phyloP scores from a whole-genome alignment of 2,797 vertebrate genomes.

The Gallinago stenura region DNA sequence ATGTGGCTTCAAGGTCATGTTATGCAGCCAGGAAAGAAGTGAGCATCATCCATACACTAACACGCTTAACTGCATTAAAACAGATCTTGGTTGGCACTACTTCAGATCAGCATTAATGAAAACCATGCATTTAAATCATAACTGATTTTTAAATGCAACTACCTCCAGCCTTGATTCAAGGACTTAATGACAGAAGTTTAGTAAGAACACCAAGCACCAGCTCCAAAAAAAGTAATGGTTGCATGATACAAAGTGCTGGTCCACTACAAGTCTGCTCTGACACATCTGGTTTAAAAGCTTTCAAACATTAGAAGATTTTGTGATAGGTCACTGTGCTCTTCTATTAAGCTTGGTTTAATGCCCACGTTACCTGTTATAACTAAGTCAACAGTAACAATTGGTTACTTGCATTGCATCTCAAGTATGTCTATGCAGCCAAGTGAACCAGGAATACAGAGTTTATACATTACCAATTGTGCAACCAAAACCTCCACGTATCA shows the following conservation, averaged over 20 bases:
- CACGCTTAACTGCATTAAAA: neutral
- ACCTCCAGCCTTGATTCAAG: neutral
- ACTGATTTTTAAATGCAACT: neutral
- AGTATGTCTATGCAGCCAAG: neutral
- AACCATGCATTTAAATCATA: neutral
- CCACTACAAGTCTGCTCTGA: neutral
- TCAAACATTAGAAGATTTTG: neutral
- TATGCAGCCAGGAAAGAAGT: neutral
- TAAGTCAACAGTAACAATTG: neutral
- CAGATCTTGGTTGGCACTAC: neutral
- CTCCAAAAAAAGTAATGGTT: neutral
- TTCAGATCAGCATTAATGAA: neutral
- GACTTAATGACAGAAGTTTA: neutral
- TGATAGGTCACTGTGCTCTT: neutral
- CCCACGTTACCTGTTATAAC: neutral
- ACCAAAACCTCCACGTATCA: neutral
- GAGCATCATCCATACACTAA: neutral
- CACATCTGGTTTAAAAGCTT: neutral
- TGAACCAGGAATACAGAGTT: neutral
- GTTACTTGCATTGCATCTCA: neutral
- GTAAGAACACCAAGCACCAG: neutral
- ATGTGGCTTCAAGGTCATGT: accelerated
- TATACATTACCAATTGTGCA: neutral
- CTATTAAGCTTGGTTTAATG: neutral
- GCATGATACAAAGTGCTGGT: neutral